Percentiles rank a stretch among this genome's conserved stretches.
phyloP scores from a whole-genome alignment of 2,113 vertebrate genomes.

The Oenanthe oenanthe region DNA sequence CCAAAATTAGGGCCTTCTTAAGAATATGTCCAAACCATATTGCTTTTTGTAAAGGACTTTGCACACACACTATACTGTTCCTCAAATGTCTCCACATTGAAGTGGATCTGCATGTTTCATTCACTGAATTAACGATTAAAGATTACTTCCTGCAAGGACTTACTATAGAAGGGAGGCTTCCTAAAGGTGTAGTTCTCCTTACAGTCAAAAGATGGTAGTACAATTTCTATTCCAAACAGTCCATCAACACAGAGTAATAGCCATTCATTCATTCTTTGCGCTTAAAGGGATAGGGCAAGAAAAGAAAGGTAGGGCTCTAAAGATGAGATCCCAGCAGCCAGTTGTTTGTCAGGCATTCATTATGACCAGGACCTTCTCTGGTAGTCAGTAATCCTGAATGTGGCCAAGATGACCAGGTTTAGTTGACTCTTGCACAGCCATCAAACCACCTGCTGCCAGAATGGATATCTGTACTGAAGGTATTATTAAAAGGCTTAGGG shows the following conservation, averaged over 20 bases:
- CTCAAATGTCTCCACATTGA: neutral
- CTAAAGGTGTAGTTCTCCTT: slow-evolving; percentile 43
- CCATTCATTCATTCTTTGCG: neutral
- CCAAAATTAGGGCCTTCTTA: neutral
- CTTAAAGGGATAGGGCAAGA: neutral
- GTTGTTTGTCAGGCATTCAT: neutral
- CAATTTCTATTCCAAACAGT: neutral
- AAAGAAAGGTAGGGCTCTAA: neutral
- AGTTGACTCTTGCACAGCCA: neutral
- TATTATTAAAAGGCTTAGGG: neutral
- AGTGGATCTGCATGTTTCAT: neutral
- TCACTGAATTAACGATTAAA: neutral
- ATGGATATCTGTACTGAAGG: neutral
- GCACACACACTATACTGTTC: neutral
- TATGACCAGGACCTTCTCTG: neutral
- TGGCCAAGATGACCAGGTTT: neutral
- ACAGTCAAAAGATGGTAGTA: slow-evolving; percentile 55
- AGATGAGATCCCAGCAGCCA: neutral
- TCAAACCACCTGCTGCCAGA: neutral
- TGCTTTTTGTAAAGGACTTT: neutral
- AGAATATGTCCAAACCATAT: neutral
- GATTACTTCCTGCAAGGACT: neutral
- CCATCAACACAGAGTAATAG: neutral
- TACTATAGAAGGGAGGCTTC: neutral
- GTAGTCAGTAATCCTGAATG: neutral